Evolutionary conservation across 2,888 invertebrate species (phyloP), one percentile per base, ranked within the genome.

Genomic region (Prosopocoilus inquinatus): DNA sequence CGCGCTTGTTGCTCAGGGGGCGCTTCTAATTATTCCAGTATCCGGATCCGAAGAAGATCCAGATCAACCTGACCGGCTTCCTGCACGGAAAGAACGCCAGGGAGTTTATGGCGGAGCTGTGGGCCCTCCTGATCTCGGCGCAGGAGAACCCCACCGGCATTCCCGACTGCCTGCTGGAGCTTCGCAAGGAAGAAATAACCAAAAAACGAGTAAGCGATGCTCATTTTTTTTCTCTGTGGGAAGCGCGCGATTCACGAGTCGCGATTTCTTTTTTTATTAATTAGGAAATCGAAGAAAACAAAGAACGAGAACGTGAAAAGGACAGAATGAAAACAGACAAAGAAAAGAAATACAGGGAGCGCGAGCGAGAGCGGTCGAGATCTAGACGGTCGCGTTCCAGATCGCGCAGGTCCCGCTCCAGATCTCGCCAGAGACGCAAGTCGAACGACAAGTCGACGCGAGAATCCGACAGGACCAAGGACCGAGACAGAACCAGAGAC

Each of bases 11-110:
- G 5, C 12, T 7, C 7, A 9, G 7, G 7, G 7, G 7, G 8
- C n/a, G 1, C 12, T 3, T 41, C 15, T 15, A n/a, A 11, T 82
- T 80, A 11, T 82, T 80, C 75, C 81, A 94, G 92, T 91, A 87
- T 80, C 96, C 96, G 50, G 96, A 97, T 81, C 96, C 96, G 47
- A 93, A 95, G 79, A 94, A 96, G 80, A 98, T 99, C 90, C 98
- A 99, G 85, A 99, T 99, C 73, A 99, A 99, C 80, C 82, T 99
- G 78, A 99, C 99, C 44, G 99, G 99, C 45, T 99, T 99, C 79
- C 82, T 99, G 60, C 98, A 99, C 75, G 96, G 96, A 9, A 94
- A 95, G 78, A 96, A 97, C 79, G 96, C 99, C 12, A 85, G 98
- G 38, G 89, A 93, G 67, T 99, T 99, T 78, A 96, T 98, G 92